These are phyloP conservation scores for Eretmocerus hayati DNA, from an alignment of 2,888 invertebrate species.

Conservation along the genomic window DNA sequence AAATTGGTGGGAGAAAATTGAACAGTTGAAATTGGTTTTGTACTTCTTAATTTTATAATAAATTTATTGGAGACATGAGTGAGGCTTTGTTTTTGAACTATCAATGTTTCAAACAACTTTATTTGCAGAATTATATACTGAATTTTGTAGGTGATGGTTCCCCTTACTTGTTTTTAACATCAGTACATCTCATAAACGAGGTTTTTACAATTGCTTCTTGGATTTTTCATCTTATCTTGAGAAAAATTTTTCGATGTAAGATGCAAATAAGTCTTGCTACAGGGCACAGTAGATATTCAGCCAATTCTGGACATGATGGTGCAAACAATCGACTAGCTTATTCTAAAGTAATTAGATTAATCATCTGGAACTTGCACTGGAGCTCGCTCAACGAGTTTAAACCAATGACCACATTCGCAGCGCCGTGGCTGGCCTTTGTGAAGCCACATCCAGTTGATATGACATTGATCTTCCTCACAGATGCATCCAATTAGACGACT, in stretches of 20 bases:
- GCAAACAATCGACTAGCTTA: no score
- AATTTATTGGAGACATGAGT: no score
- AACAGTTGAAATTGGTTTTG: no score
- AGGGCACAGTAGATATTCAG: no score
- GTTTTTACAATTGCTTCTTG: slow-evolving; percentile 14
- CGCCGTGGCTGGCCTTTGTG: slow-evolving; percentile 83
- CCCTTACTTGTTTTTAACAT: slow-evolving; percentile 12
- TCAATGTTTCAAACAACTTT: no score
- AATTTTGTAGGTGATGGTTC: slow-evolving; percentile 11
- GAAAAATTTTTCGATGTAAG: slow-evolving; percentile 10
- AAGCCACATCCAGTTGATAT: slow-evolving; percentile 92
- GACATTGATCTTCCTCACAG: slow-evolving; percentile 89
- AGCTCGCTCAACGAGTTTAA: slow-evolving; percentile 77
- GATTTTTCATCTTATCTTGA: slow-evolving; percentile 5
- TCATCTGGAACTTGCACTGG: slow-evolving; percentile 55
- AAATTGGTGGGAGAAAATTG: no score
- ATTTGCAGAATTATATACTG: slow-evolving; percentile 20
- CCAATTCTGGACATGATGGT: no score
- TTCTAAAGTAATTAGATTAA: slow-evolving; percentile 32
- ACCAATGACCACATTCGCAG: slow-evolving; percentile 96
- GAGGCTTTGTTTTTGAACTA: no score
- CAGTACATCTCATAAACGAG: slow-evolving; percentile 6
- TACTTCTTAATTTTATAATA: no score
- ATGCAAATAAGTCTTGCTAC: slow-evolving; percentile 22
- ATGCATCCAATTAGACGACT: slow-evolving; percentile 90